Evolutionary conservation across 2,888 invertebrate genomes (phyloP).

Genomic region (Ornithoptera priamus): DNA sequence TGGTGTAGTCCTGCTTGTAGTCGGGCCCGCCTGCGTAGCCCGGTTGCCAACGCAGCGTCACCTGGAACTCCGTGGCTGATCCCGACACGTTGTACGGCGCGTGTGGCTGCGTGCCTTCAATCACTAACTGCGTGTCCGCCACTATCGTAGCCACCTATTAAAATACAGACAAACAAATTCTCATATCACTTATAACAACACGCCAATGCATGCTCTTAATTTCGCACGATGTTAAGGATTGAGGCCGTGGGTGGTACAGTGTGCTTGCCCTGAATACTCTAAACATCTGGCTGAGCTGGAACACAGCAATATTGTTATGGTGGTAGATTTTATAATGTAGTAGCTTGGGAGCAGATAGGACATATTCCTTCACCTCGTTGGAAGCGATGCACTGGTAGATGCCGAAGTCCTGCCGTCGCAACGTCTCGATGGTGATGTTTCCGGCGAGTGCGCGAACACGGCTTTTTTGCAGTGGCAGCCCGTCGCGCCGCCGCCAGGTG

Average conservation of each 20-base stretch:
- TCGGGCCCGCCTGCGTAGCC: slow-evolving; percentile 97
- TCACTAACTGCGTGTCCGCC: slow-evolving; percentile 92
- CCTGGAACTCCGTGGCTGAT: slow-evolving; percentile 92
- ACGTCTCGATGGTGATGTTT: slow-evolving; percentile 93
- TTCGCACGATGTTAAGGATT: too few relatives aligned
- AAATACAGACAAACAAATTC: not conserved
- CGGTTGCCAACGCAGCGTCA: slow-evolving; percentile 95
- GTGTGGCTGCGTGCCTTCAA: slow-evolving; percentile 97
- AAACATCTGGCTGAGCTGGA: too few relatives aligned
- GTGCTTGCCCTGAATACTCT: too few relatives aligned
- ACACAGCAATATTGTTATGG: too few relatives aligned
- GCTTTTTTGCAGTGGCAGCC: slow-evolving; percentile 88
- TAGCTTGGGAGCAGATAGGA: not conserved
- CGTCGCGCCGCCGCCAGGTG: slow-evolving; percentile 94
- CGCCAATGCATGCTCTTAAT: too few relatives aligned
- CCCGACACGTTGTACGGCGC: slow-evolving; percentile 97
- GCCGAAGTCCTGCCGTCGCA: slow-evolving; percentile 94
- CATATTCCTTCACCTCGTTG: slow-evolving; percentile 82
- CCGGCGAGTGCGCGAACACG: slow-evolving; percentile 90
- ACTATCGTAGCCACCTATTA: slow-evolving; percentile 92
- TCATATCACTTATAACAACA: not conserved
- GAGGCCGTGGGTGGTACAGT: too few relatives aligned
- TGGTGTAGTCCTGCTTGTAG: slow-evolving; percentile 96
- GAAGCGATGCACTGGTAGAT: slow-evolving; percentile 97
- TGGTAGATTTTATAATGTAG: not conserved